A percentile compares a stretch with the other conserved stretches of the same genome.
These are phyloP conservation scores for Heterochromis multidens DNA, from an alignment of 2,113 vertebrate species.

Conservation along the genomic window DNA sequence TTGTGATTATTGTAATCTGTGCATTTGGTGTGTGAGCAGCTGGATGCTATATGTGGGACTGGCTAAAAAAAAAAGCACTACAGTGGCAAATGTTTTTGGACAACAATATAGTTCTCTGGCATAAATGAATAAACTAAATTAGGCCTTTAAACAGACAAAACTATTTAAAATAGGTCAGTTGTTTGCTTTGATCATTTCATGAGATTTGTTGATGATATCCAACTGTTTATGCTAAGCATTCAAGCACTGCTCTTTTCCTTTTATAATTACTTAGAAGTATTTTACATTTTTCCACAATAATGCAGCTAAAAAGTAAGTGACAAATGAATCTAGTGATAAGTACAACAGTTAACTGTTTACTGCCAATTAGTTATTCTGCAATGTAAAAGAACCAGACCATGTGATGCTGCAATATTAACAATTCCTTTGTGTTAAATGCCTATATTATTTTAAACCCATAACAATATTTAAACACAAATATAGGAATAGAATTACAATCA, in stretches of 20 bases:
- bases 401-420: background rate
- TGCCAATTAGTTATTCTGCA: background rate
- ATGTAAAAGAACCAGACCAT: background rate
- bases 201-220: background rate
- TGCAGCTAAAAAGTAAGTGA: background rate
- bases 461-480: background rate
- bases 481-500: background rate
- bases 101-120: background rate
- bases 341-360: background rate
- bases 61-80: background rate
- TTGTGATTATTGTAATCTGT: background rate
- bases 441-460: background rate
- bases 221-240: background rate
- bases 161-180: background rate
- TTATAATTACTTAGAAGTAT: background rate
- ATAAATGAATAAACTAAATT: background rate
- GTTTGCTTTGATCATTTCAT: background rate
- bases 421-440: background rate
- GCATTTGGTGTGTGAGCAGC: background rate
- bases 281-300: background rate
- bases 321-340: background rate
- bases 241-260: background rate
- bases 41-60: background rate
- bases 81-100: background rate
- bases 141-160: background rate